Evolutionary conservation across 2,113 vertebrate genomes (phyloP).

Genomic region (Chloropsis hardwickii): DNA sequence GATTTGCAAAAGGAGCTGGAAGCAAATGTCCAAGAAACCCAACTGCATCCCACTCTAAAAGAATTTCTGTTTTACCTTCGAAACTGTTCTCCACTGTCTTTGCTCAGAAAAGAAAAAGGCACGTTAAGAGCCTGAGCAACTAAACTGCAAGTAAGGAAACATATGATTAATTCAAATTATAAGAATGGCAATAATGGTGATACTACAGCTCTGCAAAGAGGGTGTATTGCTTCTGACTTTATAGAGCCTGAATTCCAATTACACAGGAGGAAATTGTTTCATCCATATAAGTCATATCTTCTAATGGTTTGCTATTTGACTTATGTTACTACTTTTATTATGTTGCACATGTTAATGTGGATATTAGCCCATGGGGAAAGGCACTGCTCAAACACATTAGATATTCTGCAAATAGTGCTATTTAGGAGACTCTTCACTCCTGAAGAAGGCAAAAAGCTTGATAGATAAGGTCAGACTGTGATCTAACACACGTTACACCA

Average conservation of each 20-base stretch:
- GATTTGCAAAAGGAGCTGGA: neutral
- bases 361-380: neutral
- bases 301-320: neutral
- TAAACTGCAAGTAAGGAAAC: neutral
- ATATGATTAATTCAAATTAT: neutral
- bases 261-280: neutral
- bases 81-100: neutral
- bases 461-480: neutral
- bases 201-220: neutral
- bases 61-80: neutral
- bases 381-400: neutral
- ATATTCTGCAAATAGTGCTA: neutral
- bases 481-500: neutral
- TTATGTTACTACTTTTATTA: neutral
- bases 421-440: neutral
- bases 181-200: neutral
- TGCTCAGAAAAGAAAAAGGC: neutral
- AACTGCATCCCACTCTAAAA: neutral
- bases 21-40: neutral
- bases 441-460: neutral
- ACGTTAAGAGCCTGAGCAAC: neutral
- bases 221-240: neutral
- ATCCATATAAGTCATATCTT: neutral
- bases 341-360: neutral
- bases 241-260: slow-evolving; percentile 6